These are phyloP conservation scores for human DNA, from an alignment of 2,113 vertebrate genomes.

Conservation along the genomic window DNA sequence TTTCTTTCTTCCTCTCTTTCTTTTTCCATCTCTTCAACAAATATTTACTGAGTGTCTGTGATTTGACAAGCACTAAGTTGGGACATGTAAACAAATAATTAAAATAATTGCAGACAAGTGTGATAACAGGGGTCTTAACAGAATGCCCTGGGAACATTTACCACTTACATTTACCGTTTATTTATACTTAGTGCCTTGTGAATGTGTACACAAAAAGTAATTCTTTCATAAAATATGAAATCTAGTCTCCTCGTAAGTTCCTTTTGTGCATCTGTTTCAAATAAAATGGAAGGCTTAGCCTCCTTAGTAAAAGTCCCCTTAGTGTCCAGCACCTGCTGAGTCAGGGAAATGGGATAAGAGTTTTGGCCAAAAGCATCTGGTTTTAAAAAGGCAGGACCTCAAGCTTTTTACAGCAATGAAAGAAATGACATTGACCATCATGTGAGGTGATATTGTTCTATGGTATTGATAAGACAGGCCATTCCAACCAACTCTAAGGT, in stretches of 20 bases:
- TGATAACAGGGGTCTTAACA: background rate
- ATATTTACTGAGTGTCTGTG: conserved; percentile 39
- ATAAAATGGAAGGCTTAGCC: background rate
- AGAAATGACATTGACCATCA: background rate
- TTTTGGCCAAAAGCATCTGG: background rate
- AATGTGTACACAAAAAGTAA: background rate
- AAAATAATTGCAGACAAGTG: conserved; percentile 43
- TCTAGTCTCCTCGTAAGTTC: background rate
- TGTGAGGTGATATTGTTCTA: background rate
- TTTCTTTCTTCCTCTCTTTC: background rate
- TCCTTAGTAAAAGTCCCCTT: background rate
- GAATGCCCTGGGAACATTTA: background rate
- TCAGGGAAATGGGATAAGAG: background rate
- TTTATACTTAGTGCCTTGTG: background rate
- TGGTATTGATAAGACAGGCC: background rate
- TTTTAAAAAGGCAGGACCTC: background rate
- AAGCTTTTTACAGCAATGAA: background rate
- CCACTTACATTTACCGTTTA: background rate
- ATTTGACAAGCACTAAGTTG: background rate
- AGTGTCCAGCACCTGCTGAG: background rate
- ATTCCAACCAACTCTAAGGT: too few species aligned
- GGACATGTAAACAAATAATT: conserved; percentile 56
- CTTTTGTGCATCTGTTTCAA: conserved; percentile 30
- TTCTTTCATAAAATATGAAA: conserved; percentile 16
- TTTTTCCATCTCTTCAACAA: conserved; percentile 11